Evolutionary conservation across 2,888 invertebrate species (phyloP).

Genomic region (Erannis defoliaria): DNA sequence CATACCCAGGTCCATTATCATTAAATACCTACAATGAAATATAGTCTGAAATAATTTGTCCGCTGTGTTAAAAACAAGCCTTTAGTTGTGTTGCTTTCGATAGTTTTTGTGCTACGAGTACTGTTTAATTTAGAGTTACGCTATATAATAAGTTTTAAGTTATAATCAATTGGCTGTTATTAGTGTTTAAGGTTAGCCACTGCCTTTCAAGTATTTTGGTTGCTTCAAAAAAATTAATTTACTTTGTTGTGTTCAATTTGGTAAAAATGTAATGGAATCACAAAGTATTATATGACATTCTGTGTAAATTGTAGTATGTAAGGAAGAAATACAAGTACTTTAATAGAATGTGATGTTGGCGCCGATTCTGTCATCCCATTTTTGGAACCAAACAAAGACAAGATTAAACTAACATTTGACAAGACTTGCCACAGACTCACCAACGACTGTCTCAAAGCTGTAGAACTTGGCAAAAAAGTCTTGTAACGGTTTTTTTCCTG

Average conservation of each 20-base stretch:
- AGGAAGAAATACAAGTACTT: neutral
- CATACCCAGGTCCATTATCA: too few species aligned
- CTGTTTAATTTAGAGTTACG: neutral
- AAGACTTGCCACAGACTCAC: neutral
- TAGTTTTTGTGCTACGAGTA: neutral
- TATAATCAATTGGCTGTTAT: slow-evolving; percentile 16
- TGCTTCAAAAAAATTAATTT: slow-evolving; percentile 2
- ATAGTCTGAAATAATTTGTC: too few species aligned
- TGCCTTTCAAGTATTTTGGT: slow-evolving; percentile 16
- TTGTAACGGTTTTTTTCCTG: too few species aligned
- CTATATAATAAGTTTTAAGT: neutral
- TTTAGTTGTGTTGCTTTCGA: too few species aligned
- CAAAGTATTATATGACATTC: slow-evolving; percentile 11
- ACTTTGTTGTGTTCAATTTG: slow-evolving; percentile 2
- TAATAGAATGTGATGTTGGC: neutral
- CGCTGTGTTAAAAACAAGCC: too few species aligned
- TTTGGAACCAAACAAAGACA: too few species aligned
- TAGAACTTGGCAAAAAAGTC: neutral
- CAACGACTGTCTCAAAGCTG: neutral
- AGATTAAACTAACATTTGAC: neutral
- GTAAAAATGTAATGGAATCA: slow-evolving; percentile 1
- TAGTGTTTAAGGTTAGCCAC: slow-evolving; percentile 13
- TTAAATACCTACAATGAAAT: too few species aligned
- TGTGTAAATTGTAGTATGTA: slow-evolving; percentile 12
- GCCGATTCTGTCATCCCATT: neutral